These are phyloP conservation scores for Rutpela maculata DNA, from an alignment of 2,888 invertebrate species.

Conservation along the genomic window DNA sequence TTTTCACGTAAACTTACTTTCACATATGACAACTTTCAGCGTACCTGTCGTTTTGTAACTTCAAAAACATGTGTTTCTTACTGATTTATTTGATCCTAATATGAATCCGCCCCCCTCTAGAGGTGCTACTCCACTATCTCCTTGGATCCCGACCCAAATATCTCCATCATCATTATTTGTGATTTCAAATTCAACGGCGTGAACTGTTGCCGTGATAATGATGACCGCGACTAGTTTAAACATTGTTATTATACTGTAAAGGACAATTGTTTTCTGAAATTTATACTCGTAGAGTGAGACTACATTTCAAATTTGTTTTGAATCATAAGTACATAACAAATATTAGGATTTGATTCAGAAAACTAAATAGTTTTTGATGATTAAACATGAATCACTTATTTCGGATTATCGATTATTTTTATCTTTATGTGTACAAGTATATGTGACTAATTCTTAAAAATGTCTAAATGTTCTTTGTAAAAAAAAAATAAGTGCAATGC, in stretches of 20 bases:
- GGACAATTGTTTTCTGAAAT: not conserved
- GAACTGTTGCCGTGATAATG: conserved; percentile 17
- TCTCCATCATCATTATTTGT: conserved; percentile 61
- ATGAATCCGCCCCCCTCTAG: conserved; percentile 65
- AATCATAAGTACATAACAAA: too few species aligned
- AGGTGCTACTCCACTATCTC: conserved; percentile 59
- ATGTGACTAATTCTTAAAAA: too few species aligned
- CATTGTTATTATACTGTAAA: conserved; percentile 33
- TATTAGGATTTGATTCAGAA: too few species aligned
- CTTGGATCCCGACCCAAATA: conserved; percentile 66
- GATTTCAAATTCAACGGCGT: conserved; percentile 60
- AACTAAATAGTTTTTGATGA: too few species aligned
- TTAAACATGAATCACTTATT: too few species aligned
- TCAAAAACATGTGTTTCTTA: conserved; percentile 40
- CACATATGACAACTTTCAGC: too few species aligned
- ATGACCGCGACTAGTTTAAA: conserved; percentile 28
- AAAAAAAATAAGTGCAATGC: too few species aligned
- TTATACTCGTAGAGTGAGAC: not conserved
- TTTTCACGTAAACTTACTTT: too few species aligned
- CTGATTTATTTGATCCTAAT: conserved; percentile 60
- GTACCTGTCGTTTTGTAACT: too few species aligned
- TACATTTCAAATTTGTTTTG: not conserved
- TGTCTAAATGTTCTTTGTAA: too few species aligned
- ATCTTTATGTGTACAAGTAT: too few species aligned
- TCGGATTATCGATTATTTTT: too few species aligned